phyloP scores from a whole-genome alignment of 1,140 invertebrate genomes.

The Atta texana region DNA sequence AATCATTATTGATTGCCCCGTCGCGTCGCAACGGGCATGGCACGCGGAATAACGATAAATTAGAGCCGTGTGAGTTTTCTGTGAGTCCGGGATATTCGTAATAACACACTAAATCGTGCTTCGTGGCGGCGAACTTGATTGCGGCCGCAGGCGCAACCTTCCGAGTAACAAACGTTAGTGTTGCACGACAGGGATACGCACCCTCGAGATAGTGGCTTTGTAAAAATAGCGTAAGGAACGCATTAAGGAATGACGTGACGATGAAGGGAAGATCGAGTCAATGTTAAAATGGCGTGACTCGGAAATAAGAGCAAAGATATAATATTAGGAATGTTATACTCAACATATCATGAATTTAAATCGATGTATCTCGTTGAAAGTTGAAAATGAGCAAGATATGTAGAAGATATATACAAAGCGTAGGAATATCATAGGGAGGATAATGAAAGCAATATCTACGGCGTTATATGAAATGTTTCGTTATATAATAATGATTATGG shows the following conservation, averaged over 20 bases:
- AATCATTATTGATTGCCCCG: slow-evolving; percentile 74
- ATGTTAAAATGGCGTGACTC: slow-evolving; percentile 22
- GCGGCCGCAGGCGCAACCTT: slow-evolving; percentile 44
- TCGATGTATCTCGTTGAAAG: slow-evolving; percentile 20
- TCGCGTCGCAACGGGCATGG: slow-evolving; percentile 45
- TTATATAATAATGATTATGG: not conserved
- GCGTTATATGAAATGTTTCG: not conserved
- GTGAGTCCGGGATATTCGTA: slow-evolving; percentile 53
- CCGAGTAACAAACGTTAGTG: slow-evolving; percentile 42
- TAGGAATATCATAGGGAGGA: not conserved
- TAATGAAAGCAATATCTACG: slow-evolving; percentile 9
- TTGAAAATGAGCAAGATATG: slow-evolving; percentile 20
- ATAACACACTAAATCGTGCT: slow-evolving; percentile 53
- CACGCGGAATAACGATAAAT: slow-evolving; percentile 75
- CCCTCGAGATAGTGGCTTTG: slow-evolving; percentile 31
- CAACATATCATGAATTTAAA: slow-evolving; percentile 55
- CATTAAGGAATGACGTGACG: slow-evolving; percentile 25
- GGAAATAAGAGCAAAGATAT: slow-evolving; percentile 36
- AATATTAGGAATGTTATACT: slow-evolving; percentile 38
- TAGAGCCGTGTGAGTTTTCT: slow-evolving; percentile 68
- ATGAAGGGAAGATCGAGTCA: slow-evolving; percentile 15
- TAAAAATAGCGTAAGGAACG: slow-evolving; percentile 37
- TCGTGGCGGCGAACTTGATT: slow-evolving; percentile 26
- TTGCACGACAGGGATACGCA: slow-evolving; percentile 47
- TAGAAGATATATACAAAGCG: not conserved